Percentiles rank a stretch among this genome's conserved stretches.
These are phyloP conservation scores for Laterallus jamaicensis DNA, from an alignment of 2,113 vertebrate genomes.

Conservation along the genomic window DNA sequence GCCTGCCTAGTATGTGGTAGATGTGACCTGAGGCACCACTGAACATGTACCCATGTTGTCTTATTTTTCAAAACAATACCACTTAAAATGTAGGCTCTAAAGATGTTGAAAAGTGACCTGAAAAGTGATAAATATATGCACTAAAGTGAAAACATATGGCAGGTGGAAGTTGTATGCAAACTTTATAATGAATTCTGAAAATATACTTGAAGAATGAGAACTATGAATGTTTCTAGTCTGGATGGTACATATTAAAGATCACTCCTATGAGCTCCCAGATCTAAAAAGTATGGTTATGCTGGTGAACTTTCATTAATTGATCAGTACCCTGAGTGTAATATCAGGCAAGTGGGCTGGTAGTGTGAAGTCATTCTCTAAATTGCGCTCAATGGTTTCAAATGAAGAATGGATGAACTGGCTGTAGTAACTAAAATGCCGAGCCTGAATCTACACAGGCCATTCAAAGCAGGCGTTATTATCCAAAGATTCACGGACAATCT, in stretches of 20 bases:
- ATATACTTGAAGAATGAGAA: conserved; percentile 1
- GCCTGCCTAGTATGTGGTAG: background rate
- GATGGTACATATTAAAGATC: background rate
- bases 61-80: background rate
- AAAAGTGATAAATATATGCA: background rate
- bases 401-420: background rate
- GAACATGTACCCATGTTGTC: rapidly evolving
- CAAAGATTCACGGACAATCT: background rate
- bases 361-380: background rate
- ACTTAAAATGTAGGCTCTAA: background rate
- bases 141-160: conserved; percentile 27
- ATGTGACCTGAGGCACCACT: background rate
- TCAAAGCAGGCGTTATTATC: background rate
- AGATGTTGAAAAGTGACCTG: background rate
- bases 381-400: background rate
- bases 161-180: background rate
- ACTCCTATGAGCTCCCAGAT: background rate
- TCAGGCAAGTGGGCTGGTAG: background rate
- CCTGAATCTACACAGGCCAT: background rate
- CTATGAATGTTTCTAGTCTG: background rate
- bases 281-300: background rate
- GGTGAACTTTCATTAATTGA: conserved; percentile 12
- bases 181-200: conserved; percentile 12
- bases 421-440: background rate
- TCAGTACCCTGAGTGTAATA: background rate